Percentiles rank a stretch among this genome's conserved stretches.
These are phyloP conservation scores for Leptura quadrifasciata DNA, from an alignment of 2,888 invertebrate genomes.

Conservation along the genomic window DNA sequence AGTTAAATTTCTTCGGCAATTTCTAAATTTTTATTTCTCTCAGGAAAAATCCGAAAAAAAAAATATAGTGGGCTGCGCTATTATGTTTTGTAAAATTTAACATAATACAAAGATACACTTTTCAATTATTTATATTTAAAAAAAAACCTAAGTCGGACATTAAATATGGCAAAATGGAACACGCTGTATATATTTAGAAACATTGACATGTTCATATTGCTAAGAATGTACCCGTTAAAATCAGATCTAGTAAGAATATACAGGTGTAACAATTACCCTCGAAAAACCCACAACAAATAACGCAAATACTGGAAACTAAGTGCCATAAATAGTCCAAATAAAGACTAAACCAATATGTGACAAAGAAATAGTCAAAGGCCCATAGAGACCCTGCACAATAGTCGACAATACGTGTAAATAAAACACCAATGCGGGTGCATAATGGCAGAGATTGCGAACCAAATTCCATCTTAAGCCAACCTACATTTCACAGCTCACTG, in stretches of 20 bases:
- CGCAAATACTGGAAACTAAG: constrained; percentile 53
- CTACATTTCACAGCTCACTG: constrained; percentile 63
- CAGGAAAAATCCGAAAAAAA: too few relatives aligned
- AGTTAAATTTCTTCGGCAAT: too few relatives aligned
- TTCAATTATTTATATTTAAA: too few relatives aligned
- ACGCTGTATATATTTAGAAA: neutral
- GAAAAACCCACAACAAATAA: constrained; percentile 36
- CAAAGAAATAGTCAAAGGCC: constrained; percentile 67
- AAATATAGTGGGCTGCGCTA: too few relatives aligned
- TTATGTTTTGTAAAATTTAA: too few relatives aligned
- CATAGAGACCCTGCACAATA: constrained; percentile 59
- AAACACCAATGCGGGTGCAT: constrained; percentile 45
- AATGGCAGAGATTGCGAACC: constrained; percentile 53
- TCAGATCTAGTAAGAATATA: neutral
- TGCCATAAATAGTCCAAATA: constrained; percentile 61
- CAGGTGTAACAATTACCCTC: constrained; percentile 13
- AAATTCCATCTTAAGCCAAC: constrained; percentile 58
- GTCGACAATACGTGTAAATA: constrained; percentile 47
- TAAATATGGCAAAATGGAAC: too few relatives aligned
- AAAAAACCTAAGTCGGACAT: too few relatives aligned
- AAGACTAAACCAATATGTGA: constrained; percentile 66
- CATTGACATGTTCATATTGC: neutral
- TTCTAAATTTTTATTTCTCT: too few relatives aligned
- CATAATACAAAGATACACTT: too few relatives aligned
- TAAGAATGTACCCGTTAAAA: neutral